Conservation (phyloP, 2,797 vertebrate species). For the Xenopus petersii region DNA sequence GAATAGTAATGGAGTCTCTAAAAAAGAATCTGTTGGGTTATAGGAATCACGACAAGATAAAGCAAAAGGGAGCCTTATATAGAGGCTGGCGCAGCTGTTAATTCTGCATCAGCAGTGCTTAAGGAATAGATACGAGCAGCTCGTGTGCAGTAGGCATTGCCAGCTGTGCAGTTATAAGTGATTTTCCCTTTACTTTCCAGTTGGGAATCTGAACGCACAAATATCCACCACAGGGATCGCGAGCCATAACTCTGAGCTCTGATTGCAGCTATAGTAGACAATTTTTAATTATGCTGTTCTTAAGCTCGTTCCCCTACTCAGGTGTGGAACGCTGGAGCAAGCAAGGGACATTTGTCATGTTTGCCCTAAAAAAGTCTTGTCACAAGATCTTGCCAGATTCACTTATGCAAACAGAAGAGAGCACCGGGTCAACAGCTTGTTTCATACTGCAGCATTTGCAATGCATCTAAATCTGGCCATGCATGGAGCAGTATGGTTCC, state of each 20-base stretch:
- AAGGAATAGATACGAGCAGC: conserved; percentile 25
- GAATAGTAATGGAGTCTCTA: conserved; percentile 15
- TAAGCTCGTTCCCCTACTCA: conserved; percentile 9
- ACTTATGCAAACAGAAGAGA: background rate
- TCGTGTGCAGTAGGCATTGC: conserved; percentile 21
- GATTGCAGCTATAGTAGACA: conserved; percentile 36
- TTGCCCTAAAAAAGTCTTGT: background rate
- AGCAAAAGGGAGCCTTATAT: conserved; percentile 4
- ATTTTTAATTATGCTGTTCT: conserved; percentile 38
- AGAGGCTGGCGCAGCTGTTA: conserved; percentile 34
- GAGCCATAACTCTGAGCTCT: conserved; percentile 28
- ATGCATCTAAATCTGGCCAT: too few species aligned
- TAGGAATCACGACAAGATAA: background rate
- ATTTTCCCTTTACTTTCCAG: conserved; percentile 40
- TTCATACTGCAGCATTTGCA: too few species aligned
- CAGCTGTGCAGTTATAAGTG: conserved; percentile 36
- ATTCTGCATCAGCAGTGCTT: too few species aligned
- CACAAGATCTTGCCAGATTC: background rate
- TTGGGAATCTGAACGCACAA: conserved; percentile 35
- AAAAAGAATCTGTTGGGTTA: conserved; percentile 19
- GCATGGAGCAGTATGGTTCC: too few species aligned
- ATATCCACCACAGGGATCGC: conserved; percentile 32
- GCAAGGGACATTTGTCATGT: background rate
- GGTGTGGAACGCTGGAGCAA: background rate
- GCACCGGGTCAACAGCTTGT: background rate